A percentile compares a stretch with the other conserved stretches of the same genome.
These are phyloP conservation scores for Halcyon malimbica DNA, from an alignment of 2,113 vertebrate genomes.

Conservation along the genomic window DNA sequence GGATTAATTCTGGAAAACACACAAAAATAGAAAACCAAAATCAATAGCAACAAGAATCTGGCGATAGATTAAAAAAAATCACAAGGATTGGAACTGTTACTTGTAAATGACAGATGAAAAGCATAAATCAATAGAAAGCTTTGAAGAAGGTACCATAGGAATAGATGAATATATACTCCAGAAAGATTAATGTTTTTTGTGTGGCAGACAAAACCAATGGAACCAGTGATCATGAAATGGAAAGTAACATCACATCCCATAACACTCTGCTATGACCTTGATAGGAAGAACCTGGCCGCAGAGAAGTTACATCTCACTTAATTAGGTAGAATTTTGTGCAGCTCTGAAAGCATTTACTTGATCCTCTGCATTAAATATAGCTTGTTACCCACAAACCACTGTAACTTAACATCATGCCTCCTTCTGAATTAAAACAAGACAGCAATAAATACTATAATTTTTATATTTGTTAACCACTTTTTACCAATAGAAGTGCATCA, in stretches of 20 bases:
- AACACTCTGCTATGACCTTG: conserved; percentile 8
- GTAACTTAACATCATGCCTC: background rate
- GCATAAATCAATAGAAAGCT: conserved; percentile 49
- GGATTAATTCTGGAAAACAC: conserved; percentile 44
- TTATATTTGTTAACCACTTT: background rate
- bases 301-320: background rate
- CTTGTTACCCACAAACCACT: background rate
- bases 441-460: background rate
- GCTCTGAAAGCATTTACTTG: background rate
- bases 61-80: background rate
- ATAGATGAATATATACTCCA: conserved; percentile 12
- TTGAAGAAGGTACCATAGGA: conserved; percentile 33
- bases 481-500: background rate
- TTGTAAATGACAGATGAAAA: conserved; percentile 54
- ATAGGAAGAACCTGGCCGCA: background rate
- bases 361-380: background rate
- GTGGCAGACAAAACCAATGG: background rate
- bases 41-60: conserved; percentile 26
- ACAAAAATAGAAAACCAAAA: conserved; percentile 14
- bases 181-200: conserved; percentile 2
- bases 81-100: background rate
- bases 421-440: background rate
- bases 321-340: background rate
- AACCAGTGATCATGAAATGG: background rate
- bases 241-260: background rate